Conservation (phyloP, 2,888 invertebrate species). For the Drymonia ruficornis region DNA sequence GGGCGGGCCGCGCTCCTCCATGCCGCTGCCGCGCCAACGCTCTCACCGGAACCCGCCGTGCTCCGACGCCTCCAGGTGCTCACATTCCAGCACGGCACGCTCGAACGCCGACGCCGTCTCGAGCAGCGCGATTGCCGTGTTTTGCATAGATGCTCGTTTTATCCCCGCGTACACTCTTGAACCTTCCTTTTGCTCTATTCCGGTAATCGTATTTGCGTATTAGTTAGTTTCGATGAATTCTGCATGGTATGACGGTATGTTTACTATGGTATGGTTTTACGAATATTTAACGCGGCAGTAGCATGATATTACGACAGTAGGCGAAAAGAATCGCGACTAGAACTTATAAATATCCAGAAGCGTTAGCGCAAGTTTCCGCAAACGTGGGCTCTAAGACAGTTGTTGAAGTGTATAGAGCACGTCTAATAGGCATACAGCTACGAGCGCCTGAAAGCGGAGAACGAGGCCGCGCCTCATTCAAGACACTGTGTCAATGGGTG, state of each 20-base stretch:
- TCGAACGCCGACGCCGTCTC: slow-evolving; percentile 79
- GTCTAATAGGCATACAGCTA: slow-evolving; percentile 55
- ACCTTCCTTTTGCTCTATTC: slow-evolving; percentile 53
- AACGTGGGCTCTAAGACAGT: slow-evolving; percentile 38
- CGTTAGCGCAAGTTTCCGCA: slow-evolving; percentile 32
- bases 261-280: slow-evolving; percentile 71
- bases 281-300: slow-evolving; percentile 31
- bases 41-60: slow-evolving; percentile 83
- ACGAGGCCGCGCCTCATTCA: slow-evolving; percentile 74
- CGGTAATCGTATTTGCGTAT: slow-evolving; percentile 50
- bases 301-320: slow-evolving; percentile 17
- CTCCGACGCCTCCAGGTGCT: slow-evolving; percentile 73
- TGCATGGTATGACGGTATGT: slow-evolving; percentile 47
- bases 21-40: slow-evolving; percentile 83
- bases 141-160: slow-evolving; percentile 79
- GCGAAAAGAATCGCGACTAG: slow-evolving; percentile 13
- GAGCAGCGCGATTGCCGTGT: slow-evolving; percentile 78
- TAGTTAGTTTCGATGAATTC: slow-evolving; percentile 41
- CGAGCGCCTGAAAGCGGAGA: slow-evolving; percentile 64
- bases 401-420: slow-evolving; percentile 46
- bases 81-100: slow-evolving; percentile 79
- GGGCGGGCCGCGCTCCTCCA: slow-evolving; percentile 83
- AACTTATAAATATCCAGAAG: slow-evolving; percentile 18
- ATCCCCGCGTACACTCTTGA: slow-evolving; percentile 47
- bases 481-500: slow-evolving; percentile 69